A percentile compares a stretch with the other conserved stretches of the same genome.
Conservation (phyloP, 1,140 invertebrate species). For the Zeugodacus cucurbitae region DNA sequence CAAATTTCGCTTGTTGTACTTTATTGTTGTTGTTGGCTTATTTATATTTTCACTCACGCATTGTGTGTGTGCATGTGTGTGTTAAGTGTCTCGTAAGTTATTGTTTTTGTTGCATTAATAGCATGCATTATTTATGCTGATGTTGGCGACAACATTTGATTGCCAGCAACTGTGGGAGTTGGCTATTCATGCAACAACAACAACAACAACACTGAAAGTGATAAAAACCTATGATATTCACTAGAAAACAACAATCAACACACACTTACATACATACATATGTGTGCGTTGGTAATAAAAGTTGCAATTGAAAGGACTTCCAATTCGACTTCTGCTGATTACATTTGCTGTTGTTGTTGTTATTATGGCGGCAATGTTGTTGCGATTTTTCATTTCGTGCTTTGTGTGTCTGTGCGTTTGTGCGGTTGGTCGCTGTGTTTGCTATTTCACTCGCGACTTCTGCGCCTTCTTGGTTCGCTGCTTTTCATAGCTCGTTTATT, state of each 20-base stretch:
- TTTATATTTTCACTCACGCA: not conserved
- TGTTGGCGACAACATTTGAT: constrained; percentile 29
- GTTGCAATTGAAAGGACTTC: not conserved
- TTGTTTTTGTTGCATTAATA: not conserved
- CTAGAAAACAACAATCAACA: not conserved
- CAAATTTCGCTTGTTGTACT: not conserved
- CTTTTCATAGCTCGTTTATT: constrained; percentile 22
- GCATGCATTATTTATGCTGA: constrained; percentile 30
- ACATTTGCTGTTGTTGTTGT: not conserved
- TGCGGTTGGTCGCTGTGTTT: not conserved
- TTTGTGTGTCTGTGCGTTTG: not conserved
- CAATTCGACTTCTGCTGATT: not conserved
- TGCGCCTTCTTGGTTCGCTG: not conserved
- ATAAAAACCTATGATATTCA: not conserved
- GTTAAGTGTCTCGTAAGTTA: not conserved
- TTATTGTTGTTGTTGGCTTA: not conserved
- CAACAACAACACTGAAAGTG: not conserved
- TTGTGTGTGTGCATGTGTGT: not conserved
- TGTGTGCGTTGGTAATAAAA: not conserved
- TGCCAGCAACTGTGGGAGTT: constrained; percentile 23
- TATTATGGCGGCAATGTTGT: not conserved
- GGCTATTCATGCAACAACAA: not conserved
- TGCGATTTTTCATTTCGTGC: not conserved
- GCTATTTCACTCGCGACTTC: not conserved
- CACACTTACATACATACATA: not conserved